Evolutionary conservation across 2,797 vertebrate species (phyloP), one percentile per base, ranked within the genome.

Genomic region (Psittacula derbiana): DNA sequence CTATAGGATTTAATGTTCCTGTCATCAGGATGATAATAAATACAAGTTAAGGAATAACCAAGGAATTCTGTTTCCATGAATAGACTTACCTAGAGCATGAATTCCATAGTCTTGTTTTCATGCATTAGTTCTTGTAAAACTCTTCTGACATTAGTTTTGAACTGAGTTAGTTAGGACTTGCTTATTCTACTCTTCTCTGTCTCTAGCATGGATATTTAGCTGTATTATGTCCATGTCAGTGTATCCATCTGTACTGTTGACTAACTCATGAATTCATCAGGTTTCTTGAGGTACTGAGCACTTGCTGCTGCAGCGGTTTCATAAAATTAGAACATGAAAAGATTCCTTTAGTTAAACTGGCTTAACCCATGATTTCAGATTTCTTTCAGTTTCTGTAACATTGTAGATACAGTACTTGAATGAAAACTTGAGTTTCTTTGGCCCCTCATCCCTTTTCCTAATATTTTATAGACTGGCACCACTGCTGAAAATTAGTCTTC

Each of bases 61-160:
- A 90, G 82, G 65, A 86, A 44, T 44, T 91, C 73, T 60, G 25
- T 95, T 95, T 94, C 67, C 31, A 4, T 80, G 36, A 80, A 85
- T 31, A 92, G 67, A 33, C 55, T 80, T 67, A 75, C 31, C 76
- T 80, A 67, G 17, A 86, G 61, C 31, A 55, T 80, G 67, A 46
- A 81, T 97, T 93, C 91, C 61, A 19, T 72, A 50, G 80, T 36
- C 76, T 52, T 80, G 23, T 82, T 93, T 96, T 92, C 60, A 27
- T 90, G 80, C 50, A 25, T 85, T 91, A 64, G 28, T 85, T 40
- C 55, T 94, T 86, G 52, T 92, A 17, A 76, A 93, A 86, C 60
- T 90, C 78, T 85, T 90, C 67, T 76, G 86, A 85, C 58, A 60
- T 88, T 20, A 23, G 25, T 67, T 95, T 92, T 52, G 31, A 87